A percentile compares a stretch with the other conserved stretches of the same genome.
Evolutionary conservation across 1,140 invertebrate genomes (phyloP).

Genomic region (Drosophila tristis): DNA sequence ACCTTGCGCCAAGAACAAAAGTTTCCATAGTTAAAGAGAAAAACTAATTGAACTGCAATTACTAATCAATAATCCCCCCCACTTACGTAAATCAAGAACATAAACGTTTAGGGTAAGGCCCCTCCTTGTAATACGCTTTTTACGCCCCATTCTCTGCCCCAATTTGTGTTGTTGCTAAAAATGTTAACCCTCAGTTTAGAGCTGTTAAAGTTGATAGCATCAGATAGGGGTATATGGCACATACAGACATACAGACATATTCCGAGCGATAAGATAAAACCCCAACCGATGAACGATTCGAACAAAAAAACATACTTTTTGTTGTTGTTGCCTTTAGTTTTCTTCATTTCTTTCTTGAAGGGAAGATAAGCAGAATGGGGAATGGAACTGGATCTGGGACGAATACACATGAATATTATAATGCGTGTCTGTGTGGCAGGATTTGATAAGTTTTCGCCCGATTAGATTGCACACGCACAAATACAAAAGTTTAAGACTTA

Average conservation of each 20-base stretch:
- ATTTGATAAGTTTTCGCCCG: conserved; percentile 69
- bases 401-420: conserved; percentile 49
- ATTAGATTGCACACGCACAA: conserved; percentile 70
- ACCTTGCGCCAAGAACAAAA: background rate
- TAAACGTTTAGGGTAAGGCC: conserved; percentile 15
- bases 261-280: conserved; percentile 24
- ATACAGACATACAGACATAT: no score
- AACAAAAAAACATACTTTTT: conserved; percentile 27
- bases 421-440: conserved; percentile 15
- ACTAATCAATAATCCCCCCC: conserved; percentile 10
- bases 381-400: background rate
- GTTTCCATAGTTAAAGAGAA: background rate
- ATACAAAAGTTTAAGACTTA: conserved; percentile 64
- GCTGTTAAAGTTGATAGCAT: conserved; percentile 32
- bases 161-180: conserved; percentile 17
- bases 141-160: conserved; percentile 23
- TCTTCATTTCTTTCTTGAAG: background rate
- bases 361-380: conserved; percentile 60
- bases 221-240: conserved; percentile 10
- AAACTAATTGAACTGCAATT: conserved; percentile 11
- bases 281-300: conserved; percentile 8
- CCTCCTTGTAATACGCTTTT: background rate
- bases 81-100: conserved; percentile 12
- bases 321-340: conserved; percentile 27
- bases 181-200: conserved; percentile 13